phyloP scores from a whole-genome alignment of 2,888 invertebrate species.

The Doris montereyensis region DNA sequence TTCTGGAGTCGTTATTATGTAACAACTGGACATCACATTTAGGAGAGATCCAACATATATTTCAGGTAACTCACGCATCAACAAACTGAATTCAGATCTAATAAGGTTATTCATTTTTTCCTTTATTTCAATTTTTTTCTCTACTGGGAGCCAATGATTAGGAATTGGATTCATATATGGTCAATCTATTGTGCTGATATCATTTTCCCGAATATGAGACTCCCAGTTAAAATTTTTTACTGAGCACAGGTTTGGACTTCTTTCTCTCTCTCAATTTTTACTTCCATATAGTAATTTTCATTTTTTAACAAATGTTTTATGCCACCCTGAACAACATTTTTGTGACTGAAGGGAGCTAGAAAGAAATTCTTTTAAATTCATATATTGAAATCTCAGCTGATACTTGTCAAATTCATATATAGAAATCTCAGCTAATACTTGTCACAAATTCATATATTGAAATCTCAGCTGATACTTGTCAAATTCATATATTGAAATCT shows the following conservation, averaged over 20 bases:
- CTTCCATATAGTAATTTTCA: not conserved
- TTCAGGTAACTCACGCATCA: slow-evolving; percentile 97
- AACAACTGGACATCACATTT: slow-evolving; percentile 99
- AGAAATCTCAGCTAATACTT: no score
- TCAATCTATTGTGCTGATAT: slow-evolving; percentile 36
- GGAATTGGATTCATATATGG: no score
- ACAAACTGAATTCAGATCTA: slow-evolving; percentile 96
- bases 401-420: no score
- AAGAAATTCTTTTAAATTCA: no score
- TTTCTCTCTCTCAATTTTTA: not conserved
- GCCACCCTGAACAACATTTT: not conserved
- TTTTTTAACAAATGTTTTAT: not conserved
- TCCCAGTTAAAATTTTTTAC: not conserved
- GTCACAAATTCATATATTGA: no score
- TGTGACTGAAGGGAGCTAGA: no score
- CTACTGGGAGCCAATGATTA: no score
- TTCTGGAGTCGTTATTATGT: no score
- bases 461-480: no score
- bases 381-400: no score
- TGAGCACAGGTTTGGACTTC: not conserved
- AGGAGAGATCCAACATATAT: slow-evolving; percentile 98
- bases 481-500: no score
- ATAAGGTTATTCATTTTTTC: slow-evolving; percentile 72
- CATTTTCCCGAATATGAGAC: slow-evolving; percentile 48
- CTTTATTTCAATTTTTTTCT: no score